Evolutionary conservation across 2,888 invertebrate species (phyloP).

Genomic region (Gandaritis pyraliata): DNA sequence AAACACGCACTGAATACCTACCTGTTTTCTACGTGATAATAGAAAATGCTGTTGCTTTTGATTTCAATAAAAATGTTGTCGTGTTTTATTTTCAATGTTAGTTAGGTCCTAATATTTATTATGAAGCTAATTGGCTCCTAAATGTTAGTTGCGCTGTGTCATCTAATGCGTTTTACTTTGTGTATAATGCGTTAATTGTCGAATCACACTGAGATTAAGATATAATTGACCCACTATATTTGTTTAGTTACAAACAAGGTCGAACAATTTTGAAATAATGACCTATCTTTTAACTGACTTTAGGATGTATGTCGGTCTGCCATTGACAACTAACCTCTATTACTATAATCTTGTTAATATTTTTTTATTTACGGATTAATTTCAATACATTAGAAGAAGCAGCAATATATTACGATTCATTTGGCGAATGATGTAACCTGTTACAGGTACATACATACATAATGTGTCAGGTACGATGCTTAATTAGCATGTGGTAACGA

Average conservation of each 20-base stretch:
- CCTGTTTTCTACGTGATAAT: background rate
- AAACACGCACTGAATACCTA: background rate
- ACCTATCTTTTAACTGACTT: background rate
- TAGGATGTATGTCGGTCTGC: background rate
- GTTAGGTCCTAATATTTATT: conserved; percentile 4
- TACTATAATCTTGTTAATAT: too few species aligned
- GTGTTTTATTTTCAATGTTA: background rate
- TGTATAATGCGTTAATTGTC: conserved; percentile 47
- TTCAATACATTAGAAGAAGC: too few species aligned
- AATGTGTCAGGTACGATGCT: too few species aligned
- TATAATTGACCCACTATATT: background rate
- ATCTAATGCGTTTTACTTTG: conserved; percentile 47
- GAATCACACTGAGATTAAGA: conserved; percentile 30
- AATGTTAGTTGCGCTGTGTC: conserved; percentile 39
- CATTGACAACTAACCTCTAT: too few species aligned
- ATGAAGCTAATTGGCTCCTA: conserved; percentile 29
- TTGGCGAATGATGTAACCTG: too few species aligned
- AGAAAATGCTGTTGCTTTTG: conserved; percentile 20
- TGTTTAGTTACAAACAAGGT: too few species aligned
- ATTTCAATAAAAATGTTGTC: background rate
- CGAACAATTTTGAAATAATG: too few species aligned
- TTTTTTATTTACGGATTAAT: too few species aligned
- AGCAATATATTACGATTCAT: too few species aligned
- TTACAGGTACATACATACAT: too few species aligned
- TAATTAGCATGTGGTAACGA: background rate